Percentiles rank a stretch among this genome's conserved stretches.
These are phyloP conservation scores for Toxotes lorentzi DNA, from an alignment of 2,797 vertebrate species.

Conservation along the genomic window DNA sequence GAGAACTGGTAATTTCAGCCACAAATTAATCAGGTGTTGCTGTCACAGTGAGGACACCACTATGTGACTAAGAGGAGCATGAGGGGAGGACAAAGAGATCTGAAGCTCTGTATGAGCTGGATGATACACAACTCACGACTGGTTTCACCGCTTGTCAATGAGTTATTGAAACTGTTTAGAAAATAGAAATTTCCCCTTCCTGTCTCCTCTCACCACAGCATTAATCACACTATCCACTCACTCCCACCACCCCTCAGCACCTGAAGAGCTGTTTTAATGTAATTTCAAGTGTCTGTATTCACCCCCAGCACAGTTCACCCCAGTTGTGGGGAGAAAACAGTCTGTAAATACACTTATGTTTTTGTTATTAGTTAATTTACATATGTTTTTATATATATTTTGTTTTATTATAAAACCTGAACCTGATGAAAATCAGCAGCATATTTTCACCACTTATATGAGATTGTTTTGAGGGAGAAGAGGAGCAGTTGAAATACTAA, in stretches of 20 bases:
- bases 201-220: constrained; percentile 8
- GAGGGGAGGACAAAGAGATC: constrained; percentile 28
- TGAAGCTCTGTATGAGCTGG: constrained; percentile 3
- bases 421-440: background rate
- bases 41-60: constrained; percentile 16
- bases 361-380: constrained; percentile 5
- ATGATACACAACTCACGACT: background rate
- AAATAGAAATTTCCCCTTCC: constrained; percentile 13
- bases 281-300: constrained; percentile 16
- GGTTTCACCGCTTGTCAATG: constrained; percentile 20
- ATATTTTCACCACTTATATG: background rate
- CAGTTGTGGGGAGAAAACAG: constrained; percentile 9
- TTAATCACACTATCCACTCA: constrained; percentile 45
- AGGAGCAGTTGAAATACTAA: background rate
- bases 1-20: constrained; percentile 52
- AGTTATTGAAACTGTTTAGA: constrained; percentile 33
- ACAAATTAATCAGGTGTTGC: constrained; percentile 49
- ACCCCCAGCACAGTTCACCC: background rate
- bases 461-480: background rate
- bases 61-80: constrained; percentile 22
- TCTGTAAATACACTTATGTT: background rate
- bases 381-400: constrained; percentile 1
- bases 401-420: too few species aligned
- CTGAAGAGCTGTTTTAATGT: constrained; percentile 38
- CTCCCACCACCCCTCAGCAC: constrained; percentile 20